Base-by-base conservation (phyloP, 37 sponge, comb jelly and placozoan genomes). In the Haliclona indistincta region DNA sequence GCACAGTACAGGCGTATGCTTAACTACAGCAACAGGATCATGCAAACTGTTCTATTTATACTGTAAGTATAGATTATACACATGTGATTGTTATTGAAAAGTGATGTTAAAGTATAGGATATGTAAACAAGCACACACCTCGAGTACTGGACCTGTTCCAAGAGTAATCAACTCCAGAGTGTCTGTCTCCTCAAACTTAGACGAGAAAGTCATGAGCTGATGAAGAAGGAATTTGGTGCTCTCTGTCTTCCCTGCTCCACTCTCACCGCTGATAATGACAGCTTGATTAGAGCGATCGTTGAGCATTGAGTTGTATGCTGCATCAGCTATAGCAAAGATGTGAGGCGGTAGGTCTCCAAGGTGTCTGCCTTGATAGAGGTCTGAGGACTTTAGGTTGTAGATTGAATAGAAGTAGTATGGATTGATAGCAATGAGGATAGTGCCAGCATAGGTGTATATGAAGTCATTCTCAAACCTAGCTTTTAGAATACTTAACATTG, bases 391-490 rank as follows among this genome's bases (percentile, higher is more conserved):
- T 23, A 94, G 93, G 80, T 96, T 90, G 74, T 92, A 93, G 40
- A 93, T 89, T 1, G 93, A 78, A 63, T 85, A 86, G 70, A 84
- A 89, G 71, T 86, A 84, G 75, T 88, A 92, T 8, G 93, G 97
- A 34, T 93, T 94, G 74, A 97, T 79, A 10, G 98, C 80, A 53
- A 97, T 84, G 26, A 97, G 79, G 58, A 97, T 92, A 68, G 94
- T 79, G 29, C 95, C 95, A 7, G 89, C 98, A 54, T 89, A 97
- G 13, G 98, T 97, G 85, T 97, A 97, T 67, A 97, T 97, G 56
- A 61, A 54, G 67, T 89, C 92, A 36, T 72, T 73, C 4, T 73
- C 83, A 76, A 97, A 97, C 29, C 98, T 64, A 5, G 87, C 83
- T 30, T 54, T 32, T 2, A 97, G 78, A 25, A 76, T 84, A 0